Evolutionary conservation across 1,140 invertebrate species (phyloP), one percentile per base, ranked within the genome.

Genomic region (Drosophila takahashii): DNA sequence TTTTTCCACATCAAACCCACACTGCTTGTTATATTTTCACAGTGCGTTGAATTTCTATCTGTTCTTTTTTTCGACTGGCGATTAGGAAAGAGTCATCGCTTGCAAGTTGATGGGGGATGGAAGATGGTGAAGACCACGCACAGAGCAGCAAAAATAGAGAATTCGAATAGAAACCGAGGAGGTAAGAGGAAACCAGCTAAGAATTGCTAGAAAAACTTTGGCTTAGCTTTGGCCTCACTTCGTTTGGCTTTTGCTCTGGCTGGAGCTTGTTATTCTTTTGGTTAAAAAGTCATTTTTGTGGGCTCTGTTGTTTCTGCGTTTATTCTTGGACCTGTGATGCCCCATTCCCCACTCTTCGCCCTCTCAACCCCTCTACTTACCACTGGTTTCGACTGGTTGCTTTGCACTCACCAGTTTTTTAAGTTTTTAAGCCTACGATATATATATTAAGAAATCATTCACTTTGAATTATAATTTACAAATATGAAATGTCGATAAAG

Each of bases 271-370:
- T 67, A 52, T 75, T 74, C 41, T 66, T 85, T 70, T 73, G 79
- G 57, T 56, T 75, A 45, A 48, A 87, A 81, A 86, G 78, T 85
- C 78, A 81, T 78, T 87, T 78, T 75, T 86, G 81, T 78, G 81
- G 81, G 66, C 74, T 81, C 81, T 78, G 74, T 72, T 87, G 54
- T 83, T 78, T 51, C 45, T 70, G 50, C 54, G 72, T 54, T 67
- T 77, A 77, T 67, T 76, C 73, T 76, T 59, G 48, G 62, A 73
- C 70, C 52, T 29, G 22, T 42, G 29, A 42, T 16, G 29, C 45
- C 22, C 41, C 45, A 27, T 42, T 8, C 37, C 10, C 7, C 8
- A 16, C 2, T 3, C 36, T 29, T 27, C n/a, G 26, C 0, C 9
- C n/a, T 47, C 18, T 3, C 29, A 22, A 32, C 32, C 8, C 32